Evolutionary conservation across 35 echinoderm and acorn worm species (phyloP), one percentile per base, ranked within the genome.

Genomic region (Hemicentrotus pulcherrimus): DNA sequence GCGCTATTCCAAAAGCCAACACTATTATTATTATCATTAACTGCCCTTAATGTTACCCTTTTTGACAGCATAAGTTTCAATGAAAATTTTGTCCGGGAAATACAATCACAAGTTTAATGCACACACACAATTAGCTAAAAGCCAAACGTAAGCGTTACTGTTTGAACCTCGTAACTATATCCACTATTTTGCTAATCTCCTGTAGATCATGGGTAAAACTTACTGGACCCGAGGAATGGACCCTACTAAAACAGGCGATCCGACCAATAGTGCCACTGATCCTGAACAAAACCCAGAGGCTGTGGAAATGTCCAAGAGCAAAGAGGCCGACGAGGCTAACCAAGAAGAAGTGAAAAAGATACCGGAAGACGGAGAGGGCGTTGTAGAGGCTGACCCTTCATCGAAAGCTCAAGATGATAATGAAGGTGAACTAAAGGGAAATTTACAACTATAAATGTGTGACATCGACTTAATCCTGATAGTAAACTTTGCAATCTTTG

Each of bases 141-240:
- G 50, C 50, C 50, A 55, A 55, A 55, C 9, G 10, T 55, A 55
- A 55, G 15, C 10, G 15, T 55, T 10, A 55, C 50, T 2, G 10
- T 15, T 55, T 55, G 7, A 55, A 11, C 15, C 5, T 55, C 11
- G 15, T 14, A 55, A 55, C 50, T 55, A 15, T 55, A 55, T 55
- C 50, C 50, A 15, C 10, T n/a, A 2, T 78, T n/a, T 70, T 19
- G 61, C 61, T 70, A 5, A 19, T 70, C 5, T 70, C 22, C 19
- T 93, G 13, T 58, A 93, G 91, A 31, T 93, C 91, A 93, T 93
- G 46, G 91, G 91, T 3, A 93, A 93, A 31, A 93, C 91, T 32
- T 93, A 46, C 91, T 93, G 91, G 91, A 93, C 91, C 91, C 46
- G 91, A 31, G 91, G 91, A 14, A 93, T 93, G 91, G 48, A 93